Base-by-base conservation (phyloP, 2,888 invertebrate genomes). In the Leptarthrus brevirostris region DNA sequence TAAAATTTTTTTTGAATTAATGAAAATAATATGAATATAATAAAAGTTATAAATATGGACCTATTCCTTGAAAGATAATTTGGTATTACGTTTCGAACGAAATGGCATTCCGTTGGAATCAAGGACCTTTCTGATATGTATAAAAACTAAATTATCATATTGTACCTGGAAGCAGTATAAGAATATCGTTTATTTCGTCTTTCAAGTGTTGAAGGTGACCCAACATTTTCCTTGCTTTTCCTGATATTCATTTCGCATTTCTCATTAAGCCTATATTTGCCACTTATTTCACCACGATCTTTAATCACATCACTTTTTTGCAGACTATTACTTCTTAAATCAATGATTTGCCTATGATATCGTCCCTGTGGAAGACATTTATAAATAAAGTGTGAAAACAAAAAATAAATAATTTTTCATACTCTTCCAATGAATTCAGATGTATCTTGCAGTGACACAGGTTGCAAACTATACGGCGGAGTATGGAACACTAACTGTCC, bases 401-500 rank as follows among this genome's bases (percentile, higher is more conserved):
- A 40, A 3, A 12, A 12, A 2, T n/a, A 34, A 30, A 34, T 56
- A 6, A 18, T 56, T 53, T 12, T 22, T 2, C 47, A 20, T 73
- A 79, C 80, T 75, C 83, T 84, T 72, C 83, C 84, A 49, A 83
- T 83, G 70, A 83, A 83, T 74, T 85, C 85, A 0, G 82, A 82
- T 6, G 88, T 87, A 64, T 93, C 93, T 82, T 93, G 92, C 3
- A 94, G 84, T 8, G 91, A 90, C 2, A 94, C 92, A 79, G 92
- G 90, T 79, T 92, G 89, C 47, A 91, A 88, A 78, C 93, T 93
- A 80, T 95, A 95, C 0, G 95, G 95, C 0, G 95, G 94, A 0
- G 95, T 95, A 79, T 96, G 93, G 83, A 97, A 96, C 54, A 97
- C 92, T 6, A 97, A 86, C 82, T 95, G 92, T 30, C 92, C 91